Evolutionary conservation across 2,888 invertebrate genomes (phyloP), one percentile per base, ranked within the genome.

Genomic region (Pycnomerus fuliginosus): DNA sequence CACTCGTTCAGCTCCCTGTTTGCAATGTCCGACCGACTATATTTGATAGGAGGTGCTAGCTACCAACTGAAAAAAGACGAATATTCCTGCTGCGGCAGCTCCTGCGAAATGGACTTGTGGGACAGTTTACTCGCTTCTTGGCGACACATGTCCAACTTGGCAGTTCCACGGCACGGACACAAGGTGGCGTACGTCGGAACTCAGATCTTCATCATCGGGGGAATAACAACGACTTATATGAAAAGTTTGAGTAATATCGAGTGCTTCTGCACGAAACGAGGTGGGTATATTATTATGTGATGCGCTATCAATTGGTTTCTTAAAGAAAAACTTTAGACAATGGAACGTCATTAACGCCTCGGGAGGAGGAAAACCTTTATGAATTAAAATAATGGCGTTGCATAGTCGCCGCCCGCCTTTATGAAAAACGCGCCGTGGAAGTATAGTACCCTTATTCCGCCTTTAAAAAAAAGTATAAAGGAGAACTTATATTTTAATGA

Each of bases 21-120:
- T 55, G 69, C 77, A 5, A 76, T 80, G 73, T 76, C 79, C 40
- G 80, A 82, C 58, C 76, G 75, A 46, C 64, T 86, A 27, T 85
- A 80, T 60, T 67, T 85, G 20, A 76, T 86, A 40, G 87, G 85
- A 1, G 86, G 86, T 1, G 84, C 83, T 23, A 80, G 80, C 2
- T 72, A 10, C 3, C 29, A 30, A 17, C 49, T 16, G 11, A 17
- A 28, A 24, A 27, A 40, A 10, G 14, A 15, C 11, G 30, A 38
- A 7, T 32, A 76, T 1, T 77, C 78, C 0, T n/a, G n/a, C n/a
- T n/a, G n/a, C n/a, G 76, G 75, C 47, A 83, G 83, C 48, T 75
- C 82, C 3, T 75, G 75, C 2, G 74, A 74, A 11, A 76, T 84
- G 29, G 84, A 84, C 58, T 68, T 77, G 13, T 82, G 81, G 81